Conservation (phyloP, 2,888 invertebrate genomes). For the Microctonus aethiopoides region DNA sequence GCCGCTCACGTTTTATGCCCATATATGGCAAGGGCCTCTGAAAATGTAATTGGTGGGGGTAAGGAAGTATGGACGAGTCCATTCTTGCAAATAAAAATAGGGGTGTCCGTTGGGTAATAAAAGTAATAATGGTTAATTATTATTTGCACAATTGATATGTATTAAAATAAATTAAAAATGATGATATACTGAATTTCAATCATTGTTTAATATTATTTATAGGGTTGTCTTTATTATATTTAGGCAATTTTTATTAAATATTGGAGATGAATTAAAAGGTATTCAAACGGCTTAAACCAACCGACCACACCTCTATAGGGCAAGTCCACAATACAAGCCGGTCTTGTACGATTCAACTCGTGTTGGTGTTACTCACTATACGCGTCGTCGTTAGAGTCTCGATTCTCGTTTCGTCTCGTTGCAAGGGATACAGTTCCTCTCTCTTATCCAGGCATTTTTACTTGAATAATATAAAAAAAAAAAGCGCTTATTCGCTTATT, state of each 20-base stretch:
- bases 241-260: not conserved
- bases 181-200: not conserved
- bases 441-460: not conserved
- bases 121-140: not conserved
- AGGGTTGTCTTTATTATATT: slow-evolving; percentile 20
- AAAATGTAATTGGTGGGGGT: slow-evolving; percentile 67
- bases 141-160: not conserved
- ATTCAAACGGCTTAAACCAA: not conserved
- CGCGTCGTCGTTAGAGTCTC: slow-evolving; percentile 48
- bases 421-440: slow-evolving; percentile 18
- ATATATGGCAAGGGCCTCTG: slow-evolving; percentile 83
- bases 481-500: not conserved
- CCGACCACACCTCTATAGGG: slow-evolving; percentile 18
- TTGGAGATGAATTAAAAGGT: not conserved
- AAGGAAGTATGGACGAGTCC: slow-evolving; percentile 64
- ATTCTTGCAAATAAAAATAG: slow-evolving; percentile 45
- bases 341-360: slow-evolving; percentile 56
- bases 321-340: slow-evolving; percentile 39
- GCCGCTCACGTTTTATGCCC: slow-evolving; percentile 79
- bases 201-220: not conserved
- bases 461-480: not conserved
- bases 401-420: slow-evolving; percentile 48
- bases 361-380: slow-evolving; percentile 58
- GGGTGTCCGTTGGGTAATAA: slow-evolving; percentile 41
- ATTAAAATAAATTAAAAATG: not conserved